These are phyloP conservation scores for Fopius arisanus DNA, from an alignment of 1,140 invertebrate genomes.

Conservation along the genomic window DNA sequence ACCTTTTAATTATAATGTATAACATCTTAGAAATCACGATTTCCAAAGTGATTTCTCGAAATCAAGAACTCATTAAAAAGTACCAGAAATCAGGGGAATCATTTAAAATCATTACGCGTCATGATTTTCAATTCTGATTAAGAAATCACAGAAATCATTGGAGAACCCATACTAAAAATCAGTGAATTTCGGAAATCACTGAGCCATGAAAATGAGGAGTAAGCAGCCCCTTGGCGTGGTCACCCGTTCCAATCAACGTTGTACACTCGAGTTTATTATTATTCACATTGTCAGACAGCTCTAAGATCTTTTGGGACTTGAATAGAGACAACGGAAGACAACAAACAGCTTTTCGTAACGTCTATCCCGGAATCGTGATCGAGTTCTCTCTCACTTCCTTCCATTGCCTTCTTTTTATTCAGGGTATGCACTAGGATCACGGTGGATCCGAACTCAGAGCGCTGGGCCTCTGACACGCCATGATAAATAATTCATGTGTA, in stretches of 20 bases:
- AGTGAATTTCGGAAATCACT: too few relatives aligned
- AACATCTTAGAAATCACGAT: too few relatives aligned
- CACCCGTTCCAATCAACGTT: neutral
- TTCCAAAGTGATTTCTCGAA: too few relatives aligned
- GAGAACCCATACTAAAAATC: too few relatives aligned
- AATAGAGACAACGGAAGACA: neutral
- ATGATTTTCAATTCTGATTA: too few relatives aligned
- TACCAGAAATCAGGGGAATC: too few relatives aligned
- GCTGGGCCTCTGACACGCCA: conserved; percentile 24
- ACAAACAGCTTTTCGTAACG: neutral
- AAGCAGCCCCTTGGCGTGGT: too few relatives aligned
- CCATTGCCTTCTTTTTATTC: neutral
- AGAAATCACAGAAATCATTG: too few relatives aligned
- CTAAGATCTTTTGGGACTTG: neutral
- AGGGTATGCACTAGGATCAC: conserved; percentile 14
- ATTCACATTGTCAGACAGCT: neutral
- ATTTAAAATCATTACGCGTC: too few relatives aligned
- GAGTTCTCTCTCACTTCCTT: conserved; percentile 1
- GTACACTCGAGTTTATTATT: neutral
- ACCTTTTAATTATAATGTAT: too few relatives aligned
- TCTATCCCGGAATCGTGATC: conserved; percentile 27
- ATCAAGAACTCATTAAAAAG: too few relatives aligned
- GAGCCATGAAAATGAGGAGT: too few relatives aligned
- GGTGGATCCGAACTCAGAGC: conserved; percentile 18
- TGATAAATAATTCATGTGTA: conserved; percentile 46